Evolutionary conservation across 2,113 vertebrate species (phyloP), one percentile per base, ranked within the genome.

Genomic region (Pelusios castaneus): DNA sequence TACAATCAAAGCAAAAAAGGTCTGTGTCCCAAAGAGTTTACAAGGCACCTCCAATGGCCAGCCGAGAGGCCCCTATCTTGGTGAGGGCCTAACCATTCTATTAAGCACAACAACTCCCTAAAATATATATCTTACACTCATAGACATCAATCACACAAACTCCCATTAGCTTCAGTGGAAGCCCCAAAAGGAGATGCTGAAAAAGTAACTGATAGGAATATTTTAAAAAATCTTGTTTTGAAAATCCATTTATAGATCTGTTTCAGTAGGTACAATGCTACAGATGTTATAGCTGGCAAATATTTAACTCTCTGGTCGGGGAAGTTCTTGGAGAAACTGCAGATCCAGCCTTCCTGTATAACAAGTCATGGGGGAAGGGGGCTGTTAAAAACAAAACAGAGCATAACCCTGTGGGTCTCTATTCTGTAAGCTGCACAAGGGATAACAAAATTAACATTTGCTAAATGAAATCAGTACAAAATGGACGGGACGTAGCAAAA

Each of bases 401-500:
- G 55, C 21, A 24, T 14, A 92, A 55, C 11, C 29, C 25, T 10
- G 0, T 1, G 29, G 6, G 43, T n/a, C 49, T 63, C 52, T 49
- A 14, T 49, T 8, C 4, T 9, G 38, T 0, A 67, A 29, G 24
- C 41, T 41, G 21, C 56, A 80, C 21, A 38, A 70, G 38, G 29
- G 34, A 51, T 21, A 19, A 1, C 3, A 12, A 52, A 24, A 1
- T 7, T n/a, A 83, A 41, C 0, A 4, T 27, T 60, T 75, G 52
- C 92, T 34, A 0, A 0, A 4, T 10, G 41, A 82, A 90, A 56
- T 2, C 17, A 45, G 0, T 56, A 56, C 1, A 22, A 80, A 38
- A 67, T 41, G 51, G 27, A 84, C 93, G 2, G 0, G 3, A 16
- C 0, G 0, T 5, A 0, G 1, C 22, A 80, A 54, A 24, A 80